Evolutionary conservation across 2,113 vertebrate species (phyloP).

Genomic region (Riparia riparia): DNA sequence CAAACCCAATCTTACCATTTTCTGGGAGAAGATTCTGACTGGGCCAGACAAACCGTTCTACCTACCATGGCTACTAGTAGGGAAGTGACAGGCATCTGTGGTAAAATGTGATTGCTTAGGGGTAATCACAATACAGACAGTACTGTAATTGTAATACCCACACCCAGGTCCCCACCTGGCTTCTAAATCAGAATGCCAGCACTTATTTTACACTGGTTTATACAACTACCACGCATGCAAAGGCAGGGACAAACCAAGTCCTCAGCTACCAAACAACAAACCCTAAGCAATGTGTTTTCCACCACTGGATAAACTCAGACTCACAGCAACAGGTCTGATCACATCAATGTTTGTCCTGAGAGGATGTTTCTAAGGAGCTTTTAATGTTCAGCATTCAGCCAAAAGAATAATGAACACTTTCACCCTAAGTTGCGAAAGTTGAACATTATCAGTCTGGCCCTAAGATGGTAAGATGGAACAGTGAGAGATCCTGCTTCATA

Average conservation of each 20-base stretch:
- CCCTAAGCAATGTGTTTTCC: neutral
- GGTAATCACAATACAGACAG: neutral
- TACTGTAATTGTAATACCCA: neutral
- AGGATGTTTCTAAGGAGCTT: neutral
- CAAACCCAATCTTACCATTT: neutral
- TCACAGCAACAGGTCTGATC: neutral
- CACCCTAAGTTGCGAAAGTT: rapidly evolving
- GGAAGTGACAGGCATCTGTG: neutral
- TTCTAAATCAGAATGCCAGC: neutral
- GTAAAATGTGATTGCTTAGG: neutral
- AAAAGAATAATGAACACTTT: neutral
- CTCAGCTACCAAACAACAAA: neutral
- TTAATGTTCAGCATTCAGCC: neutral
- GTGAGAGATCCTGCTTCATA: neutral
- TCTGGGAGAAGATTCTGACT: neutral
- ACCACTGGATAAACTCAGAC: neutral
- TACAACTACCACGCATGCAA: rapidly evolving
- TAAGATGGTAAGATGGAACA: neutral
- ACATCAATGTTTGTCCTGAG: neutral
- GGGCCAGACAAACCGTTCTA: neutral
- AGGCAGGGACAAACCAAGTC: neutral
- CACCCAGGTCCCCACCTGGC: neutral
- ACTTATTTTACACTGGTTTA: neutral
- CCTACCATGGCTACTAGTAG: neutral
- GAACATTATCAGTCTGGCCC: neutral